Evolutionary conservation across 2,888 invertebrate genomes (phyloP), one percentile per base, ranked within the genome.

Genomic region (Thera britannica): DNA sequence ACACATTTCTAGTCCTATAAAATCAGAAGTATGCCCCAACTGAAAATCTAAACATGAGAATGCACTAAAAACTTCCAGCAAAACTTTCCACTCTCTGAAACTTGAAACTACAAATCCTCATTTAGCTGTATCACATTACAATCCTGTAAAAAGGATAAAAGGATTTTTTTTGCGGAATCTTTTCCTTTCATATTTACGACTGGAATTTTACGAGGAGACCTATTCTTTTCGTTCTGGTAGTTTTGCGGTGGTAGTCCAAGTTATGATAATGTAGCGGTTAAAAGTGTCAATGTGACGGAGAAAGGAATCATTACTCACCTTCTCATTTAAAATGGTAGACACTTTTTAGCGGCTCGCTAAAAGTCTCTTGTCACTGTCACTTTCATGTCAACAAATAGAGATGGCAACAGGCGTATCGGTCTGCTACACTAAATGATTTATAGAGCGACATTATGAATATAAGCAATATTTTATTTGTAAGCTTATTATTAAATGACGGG

Each of bases 101-200:
- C 69, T 68, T 67, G 60, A 69, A 75, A 69, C 72, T 70, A 72
- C 72, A 75, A 75, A 75, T 72, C 72, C 77, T 74, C 74, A 75
- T 78, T 80, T 77, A 77, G 77, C 79, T 77, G 75, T 78, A 75
- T 75, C 80, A 77, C 75, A 77, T 78, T 76, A 79, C 82, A 82
- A 83, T 80, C 75, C 79, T 75, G 78, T 75, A 80, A 78, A 77
- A 78, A 76, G 78, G 77, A 77, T 83, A 77, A 76, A 76, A 77
- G 77, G 77, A 75, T 82, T 80, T 87, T 83, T 56, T 85, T 83
- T 83, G 77, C 75, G 75, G 85, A 87, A 86, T 87, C 82, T 88
- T 87, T 86, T 81, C 82, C 83, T 83, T 83, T 88, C 88, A 90
- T 89, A 90, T 90, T 90, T 90, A 90, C 86, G 84, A 84, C 82